Percentiles rank a stretch among this genome's conserved stretches.
These are phyloP conservation scores for Pollenia griseotomentosa DNA, from an alignment of 2,888 invertebrate species.

Conservation along the genomic window DNA sequence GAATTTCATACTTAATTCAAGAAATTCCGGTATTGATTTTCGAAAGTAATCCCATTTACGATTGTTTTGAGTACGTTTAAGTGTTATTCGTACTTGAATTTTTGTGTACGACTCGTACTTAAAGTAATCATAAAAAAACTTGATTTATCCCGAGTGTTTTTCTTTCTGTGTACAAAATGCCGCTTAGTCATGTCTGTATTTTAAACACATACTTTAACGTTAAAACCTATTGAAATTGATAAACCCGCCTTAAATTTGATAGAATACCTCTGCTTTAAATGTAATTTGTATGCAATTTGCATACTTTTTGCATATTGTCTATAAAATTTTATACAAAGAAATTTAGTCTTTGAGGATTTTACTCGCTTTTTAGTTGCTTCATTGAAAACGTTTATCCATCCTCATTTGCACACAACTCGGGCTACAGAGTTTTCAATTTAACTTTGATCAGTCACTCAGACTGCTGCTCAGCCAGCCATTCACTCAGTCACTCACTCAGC, in stretches of 20 bases:
- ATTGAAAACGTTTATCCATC: constrained; percentile 8
- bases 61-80: too few relatives aligned
- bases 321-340: not conserved
- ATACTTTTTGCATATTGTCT: not conserved
- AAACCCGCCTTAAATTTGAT: not conserved
- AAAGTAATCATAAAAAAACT: too few relatives aligned
- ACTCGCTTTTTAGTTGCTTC: not conserved
- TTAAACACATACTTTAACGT: too few relatives aligned
- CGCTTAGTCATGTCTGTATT: too few relatives aligned
- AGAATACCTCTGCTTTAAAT: not conserved
- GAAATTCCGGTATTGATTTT: too few relatives aligned
- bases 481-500: not conserved
- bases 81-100: too few relatives aligned
- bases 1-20: too few relatives aligned
- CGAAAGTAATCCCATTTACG: too few relatives aligned
- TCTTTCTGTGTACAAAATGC: too few relatives aligned
- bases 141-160: too few relatives aligned
- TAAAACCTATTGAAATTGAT: not conserved
- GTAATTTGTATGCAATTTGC: constrained; percentile 24
- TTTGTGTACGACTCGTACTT: too few relatives aligned
- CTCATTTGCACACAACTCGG: not conserved
- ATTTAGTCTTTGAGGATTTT: not conserved
- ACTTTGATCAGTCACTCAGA: constrained; percentile 7
- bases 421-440: constrained; percentile 1
- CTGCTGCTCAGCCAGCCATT: not conserved